Conservation (phyloP, 2,888 invertebrate species). For the Spicauda simplicius region DNA sequence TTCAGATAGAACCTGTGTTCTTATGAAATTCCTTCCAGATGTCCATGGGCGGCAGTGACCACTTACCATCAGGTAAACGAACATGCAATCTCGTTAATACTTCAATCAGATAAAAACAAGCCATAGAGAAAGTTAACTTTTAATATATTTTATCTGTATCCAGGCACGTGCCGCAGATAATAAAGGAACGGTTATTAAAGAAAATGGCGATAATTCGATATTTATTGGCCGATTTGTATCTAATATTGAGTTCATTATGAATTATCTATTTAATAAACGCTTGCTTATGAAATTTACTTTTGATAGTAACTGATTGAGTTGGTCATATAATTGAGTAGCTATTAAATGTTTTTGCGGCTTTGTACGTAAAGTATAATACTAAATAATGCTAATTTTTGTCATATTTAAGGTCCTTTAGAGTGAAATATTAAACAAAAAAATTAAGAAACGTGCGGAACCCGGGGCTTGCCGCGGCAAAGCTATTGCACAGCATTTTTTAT, state of each 20-base stretch:
- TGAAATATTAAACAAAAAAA: too few relatives aligned
- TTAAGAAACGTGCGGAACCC: too few relatives aligned
- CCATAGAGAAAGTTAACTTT: slow-evolving; percentile 10
- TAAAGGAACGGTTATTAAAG: slow-evolving; percentile 21
- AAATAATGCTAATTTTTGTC: too few relatives aligned
- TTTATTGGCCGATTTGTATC: slow-evolving; percentile 22
- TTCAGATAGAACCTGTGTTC: too few relatives aligned
- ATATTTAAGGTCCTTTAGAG: too few relatives aligned
- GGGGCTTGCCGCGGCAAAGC: too few relatives aligned
- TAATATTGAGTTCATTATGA: slow-evolving; percentile 18
- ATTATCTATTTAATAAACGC: slow-evolving; percentile 34
- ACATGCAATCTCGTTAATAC: too few relatives aligned
- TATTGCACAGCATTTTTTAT: too few relatives aligned
- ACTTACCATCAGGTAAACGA: too few relatives aligned
- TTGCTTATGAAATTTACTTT: slow-evolving; percentile 14
- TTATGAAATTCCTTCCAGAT: too few relatives aligned
- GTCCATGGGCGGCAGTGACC: too few relatives aligned
- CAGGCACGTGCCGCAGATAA: slow-evolving; percentile 30
- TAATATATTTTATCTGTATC: slow-evolving; percentile 22
- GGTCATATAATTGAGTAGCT: neutral
- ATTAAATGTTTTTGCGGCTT: neutral
- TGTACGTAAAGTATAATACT: too few relatives aligned
- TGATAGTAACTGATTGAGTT: neutral
- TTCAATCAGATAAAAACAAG: neutral
- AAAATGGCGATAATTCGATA: slow-evolving; percentile 25